Evolutionary conservation across 2,888 invertebrate genomes (phyloP), one percentile per base, ranked within the genome.

Genomic region (Cosmopolites sordidus): DNA sequence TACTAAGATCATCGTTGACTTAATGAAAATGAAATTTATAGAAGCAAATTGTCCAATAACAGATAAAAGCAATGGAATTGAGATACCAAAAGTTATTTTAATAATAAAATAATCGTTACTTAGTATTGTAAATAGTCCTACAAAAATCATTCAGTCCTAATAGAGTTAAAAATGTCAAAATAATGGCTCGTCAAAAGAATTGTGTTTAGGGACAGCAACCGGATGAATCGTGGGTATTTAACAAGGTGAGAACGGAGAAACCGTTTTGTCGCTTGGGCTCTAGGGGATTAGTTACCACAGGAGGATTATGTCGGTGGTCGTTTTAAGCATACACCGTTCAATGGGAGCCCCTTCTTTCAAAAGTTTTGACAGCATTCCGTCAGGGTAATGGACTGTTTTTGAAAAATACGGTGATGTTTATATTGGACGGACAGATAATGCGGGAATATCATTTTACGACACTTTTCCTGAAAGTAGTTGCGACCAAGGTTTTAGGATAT

Each of bases 271-370:
- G 40, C 41, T 42, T 43, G 22, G 30, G 22, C 39, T 33, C 44
- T 56, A 50, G 48, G 46, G 52, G 54, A 47, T 51, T 54, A 51
- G 51, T 57, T 58, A 37, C 37, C 37, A 6, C 37, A 6, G 37
- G 37, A 14, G 37, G 37, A 37, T 37, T 37, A 37, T 12, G 37
- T 37, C 22, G 22, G 22, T 22, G 8, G 22, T 22, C 4, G 22
- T 22, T 22, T 22, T 22, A 22, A 22, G 22, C 22, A 5, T 8
- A 22, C 22, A 22, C 22, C 22, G 22, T 22, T 22, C 22, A 8
- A 22, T 22, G 22, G 22, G 22, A 8, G 3, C 22, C 6, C 17
- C 17, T 3, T 14, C 16, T 40, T 40, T 40, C 9, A 4, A 40
- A 16, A 16, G 17, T 40, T 40, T 40, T 40, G 40, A 40, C 40